Evolutionary conservation across 1,140 invertebrate genomes (phyloP), one percentile per base, ranked within the genome.

Genomic region (Cotesia chilonis): DNA sequence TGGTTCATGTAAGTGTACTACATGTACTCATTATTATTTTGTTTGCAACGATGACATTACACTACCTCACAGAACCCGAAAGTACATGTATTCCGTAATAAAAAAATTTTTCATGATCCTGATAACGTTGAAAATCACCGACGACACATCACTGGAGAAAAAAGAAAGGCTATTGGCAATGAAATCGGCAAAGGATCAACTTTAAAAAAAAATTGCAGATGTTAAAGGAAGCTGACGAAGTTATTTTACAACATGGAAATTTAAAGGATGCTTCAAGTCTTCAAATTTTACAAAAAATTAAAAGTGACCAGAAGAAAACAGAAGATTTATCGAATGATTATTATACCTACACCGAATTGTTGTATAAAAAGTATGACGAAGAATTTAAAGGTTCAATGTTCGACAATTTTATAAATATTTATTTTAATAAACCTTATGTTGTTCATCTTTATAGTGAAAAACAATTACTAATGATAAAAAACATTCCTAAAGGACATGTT

Each of bases 401-500:
- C n/a, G 17, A 57, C n/a, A 57, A 57, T 57, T 57, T 17, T n/a
- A 57, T 57, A 10, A 14, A 57, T 17, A n/a, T 17, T 10, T 57
- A 17, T 14, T 14, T 14, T 14, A 7, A 5, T 17, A 57, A 12
- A n/a, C 54, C 54, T 12, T 57, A 57, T 20, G n/a, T 5, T 17
- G 6, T 57, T 20, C n/a, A 14, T 57, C 12, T 66, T 3, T 72
- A 55, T 38, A 66, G 63, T 5, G 64, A 59, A 54, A 17, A 36
- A 59, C 71, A 72, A 67, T 35, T 72, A 17, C 47, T 9, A 20
- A 36, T 63, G 6, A 14, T 67, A 4, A 4, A 17, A 5, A 4
- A 52, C 2, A 6, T 67, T 14, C 5, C 14, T 6, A 37, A 52
- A 17, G 54, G n/a, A 7, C 14, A 14, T 4, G 20, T 67, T 3